phyloP scores from a whole-genome alignment of 2,797 vertebrate species.

The Esox masquinongy region DNA sequence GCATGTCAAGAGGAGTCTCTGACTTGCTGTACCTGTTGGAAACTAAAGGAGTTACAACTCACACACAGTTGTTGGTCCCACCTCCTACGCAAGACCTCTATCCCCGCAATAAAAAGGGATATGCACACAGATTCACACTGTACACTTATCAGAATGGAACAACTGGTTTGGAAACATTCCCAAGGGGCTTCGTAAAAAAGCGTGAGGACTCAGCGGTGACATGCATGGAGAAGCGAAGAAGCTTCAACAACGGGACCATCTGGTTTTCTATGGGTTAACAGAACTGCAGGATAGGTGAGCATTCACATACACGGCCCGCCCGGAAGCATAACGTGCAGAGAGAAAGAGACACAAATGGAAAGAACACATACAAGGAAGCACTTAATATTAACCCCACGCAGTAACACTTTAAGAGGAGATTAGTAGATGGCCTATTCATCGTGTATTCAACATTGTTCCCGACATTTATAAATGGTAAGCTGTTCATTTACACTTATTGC shows the following conservation, averaged over 20 bases:
- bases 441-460: too few relatives aligned
- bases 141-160: background rate
- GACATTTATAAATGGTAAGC: too few relatives aligned
- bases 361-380: too few relatives aligned
- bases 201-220: slow-evolving; percentile 10
- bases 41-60: slow-evolving; percentile 44
- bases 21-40: slow-evolving; percentile 36
- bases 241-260: slow-evolving; percentile 2
- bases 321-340: too few relatives aligned
- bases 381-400: too few relatives aligned
- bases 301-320: slow-evolving; percentile 13
- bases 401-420: too few relatives aligned
- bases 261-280: too few relatives aligned
- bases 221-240: slow-evolving; percentile 17
- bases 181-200: background rate
- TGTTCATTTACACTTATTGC: too few relatives aligned
- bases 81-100: slow-evolving; percentile 28
- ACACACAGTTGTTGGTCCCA: slow-evolving; percentile 54
- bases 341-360: background rate
- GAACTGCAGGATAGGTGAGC: too few relatives aligned
- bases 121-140: slow-evolving; percentile 41
- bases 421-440: too few relatives aligned
- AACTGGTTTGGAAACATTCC: background rate
- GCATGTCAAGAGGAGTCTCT: slow-evolving; percentile 54
- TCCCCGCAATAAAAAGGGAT: slow-evolving; percentile 27